Base-by-base conservation (phyloP, 1,140 invertebrate species). In the Yoshiicerus persimilis region DNA sequence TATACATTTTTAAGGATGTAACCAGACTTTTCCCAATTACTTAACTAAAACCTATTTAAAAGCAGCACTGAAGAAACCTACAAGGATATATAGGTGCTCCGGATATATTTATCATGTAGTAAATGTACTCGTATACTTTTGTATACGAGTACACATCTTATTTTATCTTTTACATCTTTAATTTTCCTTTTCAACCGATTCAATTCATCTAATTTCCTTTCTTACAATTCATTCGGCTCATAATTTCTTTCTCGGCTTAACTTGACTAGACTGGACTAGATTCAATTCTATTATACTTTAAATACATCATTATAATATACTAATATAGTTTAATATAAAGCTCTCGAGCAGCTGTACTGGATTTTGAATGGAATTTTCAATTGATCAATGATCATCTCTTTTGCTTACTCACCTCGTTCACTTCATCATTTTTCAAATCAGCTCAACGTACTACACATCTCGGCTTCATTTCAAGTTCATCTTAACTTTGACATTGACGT, bases 371-470 rank as follows among this genome's bases (percentile, higher is more conserved):
- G 16, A 56, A 56, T 36, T 80, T 80, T 80, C 75, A 80, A 80
- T 80, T 80, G 75, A 32, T 80, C 75, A 75, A 75, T 75, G 27
- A 75, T 75, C 70, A 80, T 77, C 34, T 80, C 75, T 80, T 80
- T 80, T 36, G 32, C 32, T 80, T 32, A 32, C 32, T 80, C 75
- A 80, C 75, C 75, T 70, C 23, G 23, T 56, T 56, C 47, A 16
- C 75, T 80, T 80, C 34, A 80, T 38, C 75, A 80, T 80, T 38
- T 80, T 32, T 38, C 38, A 80, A n/a, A 80, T 80, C 20, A 80
- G 34, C n/a, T 34, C 34, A n/a, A 34, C 4, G 25, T 30, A 30
- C 11, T 66, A 70, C 16, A 16, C 16, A 70, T 32, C 66, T 70
- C 66, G 10, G 66, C 66, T 70, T 16, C 66, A 56, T 56, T 56